Percentiles rank a stretch among this genome's conserved stretches.
Evolutionary conservation across 2,797 vertebrate species (phyloP).

Genomic region (Pteropus rufus): DNA sequence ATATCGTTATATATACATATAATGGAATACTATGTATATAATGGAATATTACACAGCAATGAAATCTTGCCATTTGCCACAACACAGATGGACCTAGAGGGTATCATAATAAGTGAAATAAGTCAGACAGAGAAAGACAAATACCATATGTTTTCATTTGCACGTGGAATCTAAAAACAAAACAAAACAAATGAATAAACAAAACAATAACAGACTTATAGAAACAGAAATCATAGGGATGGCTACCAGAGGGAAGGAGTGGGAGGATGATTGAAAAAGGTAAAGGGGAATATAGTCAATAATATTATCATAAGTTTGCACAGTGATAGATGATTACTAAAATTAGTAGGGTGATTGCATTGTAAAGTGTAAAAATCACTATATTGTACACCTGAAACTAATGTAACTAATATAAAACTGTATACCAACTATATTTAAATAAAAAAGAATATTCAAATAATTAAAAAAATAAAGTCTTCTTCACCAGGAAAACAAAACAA

Average conservation of each 20-base stretch:
- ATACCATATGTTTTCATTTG: not conserved
- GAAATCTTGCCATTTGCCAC: not conserved
- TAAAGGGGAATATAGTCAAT: no score
- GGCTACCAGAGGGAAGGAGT: not conserved
- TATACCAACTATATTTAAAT: not conserved
- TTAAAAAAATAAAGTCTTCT: not conserved
- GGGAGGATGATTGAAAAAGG: not conserved
- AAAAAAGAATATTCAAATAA: not conserved
- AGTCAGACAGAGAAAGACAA: not conserved
- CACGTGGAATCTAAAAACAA: not conserved
- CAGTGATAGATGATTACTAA: no score
- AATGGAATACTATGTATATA: not conserved
- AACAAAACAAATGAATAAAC: no score
- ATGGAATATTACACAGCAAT: not conserved
- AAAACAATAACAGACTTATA: not conserved
- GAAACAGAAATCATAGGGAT: not conserved
- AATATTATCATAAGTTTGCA: no score
- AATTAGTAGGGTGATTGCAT: not conserved
- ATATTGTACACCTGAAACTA: not conserved
- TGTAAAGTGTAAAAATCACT: not conserved
- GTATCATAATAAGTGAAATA: not conserved
- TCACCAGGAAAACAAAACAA: not conserved
- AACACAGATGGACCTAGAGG: not conserved
- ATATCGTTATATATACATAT: not conserved
- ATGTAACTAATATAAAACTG: not conserved